A percentile compares a stretch with the other conserved stretches of the same genome.
phyloP scores from a whole-genome alignment of 2,888 invertebrate genomes.

The Pyrgus malvae region DNA sequence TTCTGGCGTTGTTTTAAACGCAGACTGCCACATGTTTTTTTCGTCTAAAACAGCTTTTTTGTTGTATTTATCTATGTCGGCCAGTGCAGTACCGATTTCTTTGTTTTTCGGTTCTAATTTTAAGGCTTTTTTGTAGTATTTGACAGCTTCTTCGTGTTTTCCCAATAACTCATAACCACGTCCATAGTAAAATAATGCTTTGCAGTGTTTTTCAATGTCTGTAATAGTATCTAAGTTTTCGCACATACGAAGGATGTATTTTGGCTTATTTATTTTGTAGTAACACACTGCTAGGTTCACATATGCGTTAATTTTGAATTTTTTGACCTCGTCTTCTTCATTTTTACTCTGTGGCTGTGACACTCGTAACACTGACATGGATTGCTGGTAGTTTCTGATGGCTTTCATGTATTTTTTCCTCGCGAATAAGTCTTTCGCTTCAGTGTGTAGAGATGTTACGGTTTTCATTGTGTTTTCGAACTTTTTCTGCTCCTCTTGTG shows the following conservation, averaged over 20 bases:
- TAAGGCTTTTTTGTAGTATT: conserved; percentile 62
- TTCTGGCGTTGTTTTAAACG: conserved; percentile 44
- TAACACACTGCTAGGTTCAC: conserved; percentile 67
- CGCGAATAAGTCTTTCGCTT: conserved; percentile 54
- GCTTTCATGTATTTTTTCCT: conserved; percentile 52
- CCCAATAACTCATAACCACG: conserved; percentile 57
- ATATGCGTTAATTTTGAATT: conserved; percentile 53
- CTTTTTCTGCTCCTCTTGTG: conserved; percentile 58
- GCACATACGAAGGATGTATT: conserved; percentile 60
- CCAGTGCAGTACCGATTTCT: conserved; percentile 60
- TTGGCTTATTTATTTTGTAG: conserved; percentile 59
- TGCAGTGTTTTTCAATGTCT: conserved; percentile 60
- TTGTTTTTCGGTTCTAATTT: conserved; percentile 68
- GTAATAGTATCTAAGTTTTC: conserved; percentile 55
- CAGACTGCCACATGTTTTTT: conserved; percentile 62
- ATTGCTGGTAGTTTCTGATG: conserved; percentile 60
- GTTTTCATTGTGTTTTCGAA: conserved; percentile 57
- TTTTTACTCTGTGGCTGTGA: conserved; percentile 47
- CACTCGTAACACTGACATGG: conserved; percentile 51
- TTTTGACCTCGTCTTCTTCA: conserved; percentile 49
- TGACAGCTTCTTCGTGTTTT: conserved; percentile 52
- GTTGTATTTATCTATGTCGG: conserved; percentile 49
- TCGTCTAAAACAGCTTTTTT: conserved; percentile 48
- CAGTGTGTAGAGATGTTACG: conserved; percentile 52
- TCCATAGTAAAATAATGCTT: conserved; percentile 64